Percentiles rank a stretch among this genome's conserved stretches.
Evolutionary conservation across 1,140 invertebrate genomes (phyloP).

Genomic region (Agrypnia vestita): DNA sequence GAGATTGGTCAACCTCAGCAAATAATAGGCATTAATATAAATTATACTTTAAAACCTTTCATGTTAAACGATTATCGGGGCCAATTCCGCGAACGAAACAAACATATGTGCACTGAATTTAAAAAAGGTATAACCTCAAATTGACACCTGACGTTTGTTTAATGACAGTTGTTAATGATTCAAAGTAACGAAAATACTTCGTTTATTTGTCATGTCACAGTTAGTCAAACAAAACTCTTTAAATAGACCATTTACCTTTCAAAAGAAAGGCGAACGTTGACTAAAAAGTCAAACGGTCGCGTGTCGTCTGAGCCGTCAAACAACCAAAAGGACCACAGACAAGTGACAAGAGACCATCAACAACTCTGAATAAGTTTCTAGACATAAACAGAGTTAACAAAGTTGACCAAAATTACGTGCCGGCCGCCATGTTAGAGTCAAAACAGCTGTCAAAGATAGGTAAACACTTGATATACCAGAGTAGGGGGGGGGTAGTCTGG

Average conservation of each 20-base stretch:
- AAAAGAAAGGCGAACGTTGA: conserved; percentile 50
- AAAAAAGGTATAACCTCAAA: conserved; percentile 30
- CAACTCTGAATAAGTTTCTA: too few relatives aligned
- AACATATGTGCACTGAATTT: conserved; percentile 38
- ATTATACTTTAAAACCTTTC: not conserved
- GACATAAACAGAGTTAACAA: too few relatives aligned
- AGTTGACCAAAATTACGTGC: too few relatives aligned
- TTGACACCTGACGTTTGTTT: conserved; percentile 1
- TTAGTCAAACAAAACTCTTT: conserved; percentile 2
- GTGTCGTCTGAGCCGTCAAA: conserved; percentile 41
- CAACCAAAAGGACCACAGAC: conserved; percentile 26
- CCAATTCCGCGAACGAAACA: conserved; percentile 6
- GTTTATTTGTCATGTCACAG: not conserved
- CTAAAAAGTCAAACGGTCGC: conserved; percentile 53
- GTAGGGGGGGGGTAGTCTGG: too few relatives aligned
- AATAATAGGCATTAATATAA: not conserved
- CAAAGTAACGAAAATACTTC: not conserved
- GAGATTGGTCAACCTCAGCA: too few relatives aligned
- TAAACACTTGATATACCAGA: too few relatives aligned
- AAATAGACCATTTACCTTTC: conserved; percentile 45
- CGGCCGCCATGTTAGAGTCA: too few relatives aligned
- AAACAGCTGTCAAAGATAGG: too few relatives aligned
- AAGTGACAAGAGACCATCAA: not conserved
- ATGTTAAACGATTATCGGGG: too few relatives aligned
- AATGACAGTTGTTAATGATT: conserved; percentile 21